Conservation (phyloP, 2,113 vertebrate genomes). For the Ctenodactylus gundi region DNA sequence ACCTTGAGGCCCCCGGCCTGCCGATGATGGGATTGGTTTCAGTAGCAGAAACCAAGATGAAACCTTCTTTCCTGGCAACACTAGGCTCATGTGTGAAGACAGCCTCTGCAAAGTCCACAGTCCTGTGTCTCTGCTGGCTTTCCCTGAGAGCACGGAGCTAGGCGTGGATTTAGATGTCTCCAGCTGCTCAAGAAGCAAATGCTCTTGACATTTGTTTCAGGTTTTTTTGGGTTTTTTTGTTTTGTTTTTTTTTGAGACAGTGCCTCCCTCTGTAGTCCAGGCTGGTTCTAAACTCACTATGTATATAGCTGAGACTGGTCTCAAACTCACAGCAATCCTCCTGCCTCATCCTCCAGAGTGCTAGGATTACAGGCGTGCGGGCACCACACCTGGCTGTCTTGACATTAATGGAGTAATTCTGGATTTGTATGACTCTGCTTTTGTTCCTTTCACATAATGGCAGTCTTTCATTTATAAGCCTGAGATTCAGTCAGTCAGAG, state of each 20-base stretch:
- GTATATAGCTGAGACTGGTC: too few relatives aligned
- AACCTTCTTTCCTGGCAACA: conserved; percentile 30
- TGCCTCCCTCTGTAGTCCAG: too few relatives aligned
- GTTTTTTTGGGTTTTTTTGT: too few relatives aligned
- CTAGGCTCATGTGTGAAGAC: neutral
- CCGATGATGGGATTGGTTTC: neutral
- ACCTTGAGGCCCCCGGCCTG: neutral
- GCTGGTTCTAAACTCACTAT: too few relatives aligned
- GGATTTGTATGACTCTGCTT: neutral
- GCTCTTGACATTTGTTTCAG: neutral
- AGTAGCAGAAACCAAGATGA: conserved; percentile 34
- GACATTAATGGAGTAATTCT: neutral
- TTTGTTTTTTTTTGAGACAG: too few relatives aligned
- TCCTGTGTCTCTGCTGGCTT: neutral
- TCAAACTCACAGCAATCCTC: too few relatives aligned
- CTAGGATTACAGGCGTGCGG: too few relatives aligned
- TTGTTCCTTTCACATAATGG: conserved; percentile 6
- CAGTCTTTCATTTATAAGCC: neutral
- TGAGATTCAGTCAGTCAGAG: neutral
- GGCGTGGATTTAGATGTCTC: neutral
- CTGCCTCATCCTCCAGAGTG: too few relatives aligned
- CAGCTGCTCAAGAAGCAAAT: neutral
- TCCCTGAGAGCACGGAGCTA: neutral
- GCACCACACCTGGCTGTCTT: too few relatives aligned
- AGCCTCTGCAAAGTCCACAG: neutral